Base-by-base conservation (phyloP, 2,113 vertebrate species). In the Propithecus coquereli region DNA sequence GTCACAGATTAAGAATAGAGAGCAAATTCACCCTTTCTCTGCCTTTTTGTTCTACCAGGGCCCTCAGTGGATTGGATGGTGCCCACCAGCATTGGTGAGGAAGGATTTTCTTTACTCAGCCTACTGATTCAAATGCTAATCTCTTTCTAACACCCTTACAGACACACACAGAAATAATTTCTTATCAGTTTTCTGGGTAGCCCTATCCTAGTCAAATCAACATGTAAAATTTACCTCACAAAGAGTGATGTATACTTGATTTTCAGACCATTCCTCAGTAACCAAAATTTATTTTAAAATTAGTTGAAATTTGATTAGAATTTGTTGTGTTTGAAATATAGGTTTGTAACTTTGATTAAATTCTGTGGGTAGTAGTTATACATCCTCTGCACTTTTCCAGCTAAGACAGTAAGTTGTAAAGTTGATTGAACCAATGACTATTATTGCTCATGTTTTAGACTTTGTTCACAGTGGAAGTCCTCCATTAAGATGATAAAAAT, bases 281-380 rank as follows among this genome's bases (percentile, higher is more conserved):
- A 94, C 23, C 37, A 89, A 96, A 89, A 82, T 43, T 79, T 81
- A 47, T 86, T 68, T n/a, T 76, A 92, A 74, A 57, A 85, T 82
- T 83, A 71, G 32, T 59, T 77, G 59, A 91, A 96, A 91, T 61
- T 37, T 87, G 45, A 57, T 91, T 52, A 68, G 90, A 81, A 88
- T 85, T 81, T 85, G 40, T 12, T 12, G 40, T 65, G 32, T 92
- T 76, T 89, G n/a, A 79, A 94, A 80, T 77, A 95, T 0, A 89
- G 14, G 40, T 82, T 59, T 96, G 77, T 70, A 76, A 89, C 37
- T 85, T 65, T 45, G 6, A 90, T 43, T 43, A 43, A 43, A 43
- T 54, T 18, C 52, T 9, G 27, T 94, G 17, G 16, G 82, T 59
- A 71, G 61, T 66, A 92, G n/a, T 87, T 73, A 76, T 17, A 50